Conservation (phyloP, 2,113 vertebrate species). For the Rutilus rutilus region DNA sequence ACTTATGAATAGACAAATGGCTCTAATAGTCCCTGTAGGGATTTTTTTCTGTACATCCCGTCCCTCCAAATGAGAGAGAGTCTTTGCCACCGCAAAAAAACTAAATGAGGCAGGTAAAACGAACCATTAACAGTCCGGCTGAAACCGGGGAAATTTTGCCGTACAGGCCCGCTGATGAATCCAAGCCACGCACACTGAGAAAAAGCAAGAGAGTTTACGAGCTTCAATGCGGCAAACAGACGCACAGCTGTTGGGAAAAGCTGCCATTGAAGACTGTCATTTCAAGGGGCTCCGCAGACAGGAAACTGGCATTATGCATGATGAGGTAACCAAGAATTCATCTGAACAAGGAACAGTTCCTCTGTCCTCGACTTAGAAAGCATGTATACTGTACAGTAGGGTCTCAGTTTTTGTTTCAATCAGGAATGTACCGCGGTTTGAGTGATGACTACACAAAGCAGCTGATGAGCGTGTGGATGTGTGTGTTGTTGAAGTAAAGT, state of each 20-base stretch:
- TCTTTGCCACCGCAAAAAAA: not conserved
- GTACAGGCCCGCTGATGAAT: not conserved
- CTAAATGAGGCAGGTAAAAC: not conserved
- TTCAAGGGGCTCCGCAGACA: not conserved
- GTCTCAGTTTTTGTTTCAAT: too few species aligned
- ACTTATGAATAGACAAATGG: slow-evolving; percentile 35
- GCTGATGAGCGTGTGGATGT: not conserved
- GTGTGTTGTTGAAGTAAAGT: not conserved
- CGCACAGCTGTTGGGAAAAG: not conserved
- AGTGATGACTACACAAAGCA: not conserved
- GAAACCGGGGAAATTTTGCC: not conserved
- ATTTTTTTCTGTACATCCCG: not conserved
- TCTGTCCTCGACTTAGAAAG: not conserved
- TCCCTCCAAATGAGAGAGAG: not conserved
- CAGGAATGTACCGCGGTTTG: not conserved
- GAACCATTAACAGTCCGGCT: not conserved
- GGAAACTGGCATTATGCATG: not conserved
- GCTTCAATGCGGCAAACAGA: not conserved
- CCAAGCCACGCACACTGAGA: not conserved
- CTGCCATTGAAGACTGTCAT: not conserved
- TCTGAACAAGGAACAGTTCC: not conserved
- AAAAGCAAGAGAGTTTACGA: not conserved
- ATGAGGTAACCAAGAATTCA: not conserved
- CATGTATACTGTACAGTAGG: not conserved
- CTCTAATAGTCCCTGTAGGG: not conserved